Conservation (phyloP, 2,888 invertebrate genomes). For the Drosophila monieri region DNA sequence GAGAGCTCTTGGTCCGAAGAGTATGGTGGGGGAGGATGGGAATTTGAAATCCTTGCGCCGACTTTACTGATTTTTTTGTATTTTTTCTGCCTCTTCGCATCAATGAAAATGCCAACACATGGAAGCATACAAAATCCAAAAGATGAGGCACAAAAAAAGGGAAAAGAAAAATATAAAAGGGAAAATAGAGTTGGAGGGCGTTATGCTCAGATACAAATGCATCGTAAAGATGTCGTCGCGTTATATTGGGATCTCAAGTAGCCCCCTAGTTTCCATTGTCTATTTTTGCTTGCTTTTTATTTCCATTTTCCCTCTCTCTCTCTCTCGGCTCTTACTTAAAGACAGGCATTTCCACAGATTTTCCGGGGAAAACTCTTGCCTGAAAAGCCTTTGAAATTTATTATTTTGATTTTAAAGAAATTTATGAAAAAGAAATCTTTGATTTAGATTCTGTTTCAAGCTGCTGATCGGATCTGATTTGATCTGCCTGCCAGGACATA, state of each 20-base stretch:
- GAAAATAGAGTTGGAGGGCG: slow-evolving; percentile 3
- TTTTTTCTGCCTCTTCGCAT: slow-evolving; percentile 13
- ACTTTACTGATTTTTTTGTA: slow-evolving; percentile 60
- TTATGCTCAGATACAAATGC: slow-evolving; percentile 50
- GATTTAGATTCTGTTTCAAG: slow-evolving; percentile 21
- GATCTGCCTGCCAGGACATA: slow-evolving; percentile 50
- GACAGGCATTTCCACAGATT: background rate
- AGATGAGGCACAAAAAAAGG: background rate
- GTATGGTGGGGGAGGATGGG: slow-evolving; percentile 8
- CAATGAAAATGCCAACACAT: slow-evolving; percentile 64
- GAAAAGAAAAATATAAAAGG: background rate
- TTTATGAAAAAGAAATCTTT: background rate
- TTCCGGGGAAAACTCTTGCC: background rate
- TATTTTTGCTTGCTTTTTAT: slow-evolving; percentile 25
- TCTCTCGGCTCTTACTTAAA: slow-evolving; percentile 14
- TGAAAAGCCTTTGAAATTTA: too few relatives aligned
- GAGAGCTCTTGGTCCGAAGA: slow-evolving; percentile 7
- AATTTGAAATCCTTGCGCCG: slow-evolving; percentile 39
- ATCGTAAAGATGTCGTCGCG: slow-evolving; percentile 69
- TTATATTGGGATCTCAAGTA: slow-evolving; percentile 64
- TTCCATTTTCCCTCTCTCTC: slow-evolving; percentile 14
- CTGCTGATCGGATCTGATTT: slow-evolving; percentile 61
- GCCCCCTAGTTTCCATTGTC: slow-evolving; percentile 47
- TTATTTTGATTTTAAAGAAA: background rate
- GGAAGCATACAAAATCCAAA: slow-evolving; percentile 33